These are phyloP conservation scores for Ciconia maguari DNA, from an alignment of 2,113 vertebrate species.

Conservation along the genomic window DNA sequence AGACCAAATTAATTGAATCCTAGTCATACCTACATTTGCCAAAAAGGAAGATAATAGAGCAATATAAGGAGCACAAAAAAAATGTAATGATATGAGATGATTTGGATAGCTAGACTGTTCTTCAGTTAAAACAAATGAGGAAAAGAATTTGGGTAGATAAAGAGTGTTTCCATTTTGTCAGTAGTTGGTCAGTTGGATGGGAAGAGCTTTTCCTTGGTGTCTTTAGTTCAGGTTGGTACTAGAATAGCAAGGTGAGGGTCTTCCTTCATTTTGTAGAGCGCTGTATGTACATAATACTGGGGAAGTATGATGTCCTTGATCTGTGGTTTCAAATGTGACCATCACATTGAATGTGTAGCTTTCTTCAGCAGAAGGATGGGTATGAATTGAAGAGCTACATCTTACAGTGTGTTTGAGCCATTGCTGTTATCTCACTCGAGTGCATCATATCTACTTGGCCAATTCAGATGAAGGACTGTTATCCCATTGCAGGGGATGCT, in stretches of 20 bases:
- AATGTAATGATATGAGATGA: neutral
- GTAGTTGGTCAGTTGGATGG: neutral
- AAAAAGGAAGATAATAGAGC: neutral
- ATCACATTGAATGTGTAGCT: rapidly evolving
- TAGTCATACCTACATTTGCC: neutral
- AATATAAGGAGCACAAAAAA: neutral
- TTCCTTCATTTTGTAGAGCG: rapidly evolving
- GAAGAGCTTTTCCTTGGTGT: neutral
- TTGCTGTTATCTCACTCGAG: neutral
- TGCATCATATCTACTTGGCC: neutral
- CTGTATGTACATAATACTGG: rapidly evolving
- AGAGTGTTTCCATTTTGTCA: neutral
- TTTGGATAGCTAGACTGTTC: neutral
- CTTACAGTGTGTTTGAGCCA: neutral
- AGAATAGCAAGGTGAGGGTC: rapidly evolving
- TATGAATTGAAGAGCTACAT: neutral
- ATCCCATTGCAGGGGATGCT: neutral
- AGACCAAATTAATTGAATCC: conserved; percentile 4
- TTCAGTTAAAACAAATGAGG: neutral
- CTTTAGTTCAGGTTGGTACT: neutral
- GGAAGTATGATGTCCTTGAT: neutral
- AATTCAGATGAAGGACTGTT: neutral
- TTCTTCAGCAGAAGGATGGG: neutral
- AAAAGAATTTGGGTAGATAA: neutral
- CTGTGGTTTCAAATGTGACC: neutral